Evolutionary conservation across 2,113 vertebrate species (phyloP).

Genomic region (Neodontobutis hainanensis): DNA sequence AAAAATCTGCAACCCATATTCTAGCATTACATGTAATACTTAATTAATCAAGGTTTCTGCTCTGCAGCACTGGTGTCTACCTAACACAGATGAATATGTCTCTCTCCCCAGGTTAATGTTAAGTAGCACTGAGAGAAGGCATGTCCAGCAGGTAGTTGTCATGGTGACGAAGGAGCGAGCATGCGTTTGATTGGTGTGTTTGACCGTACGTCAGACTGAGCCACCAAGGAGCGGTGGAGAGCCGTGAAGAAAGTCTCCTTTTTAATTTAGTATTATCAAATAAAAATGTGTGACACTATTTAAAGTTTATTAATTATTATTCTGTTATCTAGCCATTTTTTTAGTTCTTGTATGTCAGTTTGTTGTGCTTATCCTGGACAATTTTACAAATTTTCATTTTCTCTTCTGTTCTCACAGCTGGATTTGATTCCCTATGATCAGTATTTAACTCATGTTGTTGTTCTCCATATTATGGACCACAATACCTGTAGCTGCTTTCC

Average conservation of each 20-base stretch:
- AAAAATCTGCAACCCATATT: too few species aligned
- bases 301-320: slow-evolving; percentile 84
- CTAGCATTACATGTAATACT: not conserved
- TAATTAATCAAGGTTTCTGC: not conserved
- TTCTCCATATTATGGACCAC: slow-evolving; percentile 63
- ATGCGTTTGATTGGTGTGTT: slow-evolving; percentile 77
- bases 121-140: slow-evolving; percentile 76
- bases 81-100: slow-evolving; percentile 5
- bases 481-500: slow-evolving; percentile 50
- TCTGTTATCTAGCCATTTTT: slow-evolving; percentile 79
- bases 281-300: slow-evolving; percentile 87
- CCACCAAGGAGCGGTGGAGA: slow-evolving; percentile 56
- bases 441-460: slow-evolving; percentile 62
- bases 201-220: slow-evolving; percentile 66
- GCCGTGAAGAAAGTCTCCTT: slow-evolving; percentile 78
- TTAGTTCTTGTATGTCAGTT: slow-evolving; percentile 68
- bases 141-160: slow-evolving; percentile 74
- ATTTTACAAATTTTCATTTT: slow-evolving; percentile 41
- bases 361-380: slow-evolving; percentile 80
- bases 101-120: slow-evolving; percentile 74
- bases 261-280: slow-evolving; percentile 87
- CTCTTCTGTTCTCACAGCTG: slow-evolving; percentile 68
- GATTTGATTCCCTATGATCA: slow-evolving; percentile 65
- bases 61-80: slow-evolving; percentile 6
- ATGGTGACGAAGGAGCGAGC: slow-evolving; percentile 70